Base-by-base conservation (phyloP, 2,888 invertebrate species). In the Amiota communis region DNA sequence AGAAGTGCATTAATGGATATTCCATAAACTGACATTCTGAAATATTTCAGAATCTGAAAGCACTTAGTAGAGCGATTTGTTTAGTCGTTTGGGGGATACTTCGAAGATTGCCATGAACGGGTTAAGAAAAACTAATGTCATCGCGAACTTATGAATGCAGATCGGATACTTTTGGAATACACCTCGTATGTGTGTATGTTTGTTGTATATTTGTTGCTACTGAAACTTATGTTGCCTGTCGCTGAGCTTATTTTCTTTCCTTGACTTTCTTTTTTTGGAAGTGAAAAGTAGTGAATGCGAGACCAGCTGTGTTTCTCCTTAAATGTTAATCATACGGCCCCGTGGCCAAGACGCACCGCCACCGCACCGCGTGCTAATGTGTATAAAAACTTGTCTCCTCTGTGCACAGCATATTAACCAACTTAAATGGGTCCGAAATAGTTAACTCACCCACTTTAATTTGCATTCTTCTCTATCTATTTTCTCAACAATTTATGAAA, bases 321-420 rank as follows among this genome's bases (percentile, higher is more conserved):
- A 81, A 84, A 83, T 83, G 81, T 83, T 84, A 84, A 83, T 83
- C 82, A 84, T 81, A 74, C 80, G 36, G 80, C 81, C 82, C 83
- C 76, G 82, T 83, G 76, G 74, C 76, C 75, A 72, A 63, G 12
- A 3, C n/a, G 6, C 2, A 53, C 6, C 10, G 53, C 12, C 4
- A n/a, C 53, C 53, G 12, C 53, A 53, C 53, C n/a, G 53, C 53
- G 36, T 36, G 53, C 59, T 59, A 15, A 59, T 59, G 20, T 20
- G 15, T 20, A 17, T 20, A 59, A 59, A 59, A 59, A 59, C 59
- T 10, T 11, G 20, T 11, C 15, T 12, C 8, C 36, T n/a, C 36
- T 23, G 23, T 36, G 46, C 63, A 0, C 11, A 12, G n/a, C 12
- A n/a, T 2, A 63, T 63, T 63, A 63, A 23, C 63, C n/a, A 53